Base-by-base conservation (phyloP, 2,113 vertebrate species). In the Equus quagga region DNA sequence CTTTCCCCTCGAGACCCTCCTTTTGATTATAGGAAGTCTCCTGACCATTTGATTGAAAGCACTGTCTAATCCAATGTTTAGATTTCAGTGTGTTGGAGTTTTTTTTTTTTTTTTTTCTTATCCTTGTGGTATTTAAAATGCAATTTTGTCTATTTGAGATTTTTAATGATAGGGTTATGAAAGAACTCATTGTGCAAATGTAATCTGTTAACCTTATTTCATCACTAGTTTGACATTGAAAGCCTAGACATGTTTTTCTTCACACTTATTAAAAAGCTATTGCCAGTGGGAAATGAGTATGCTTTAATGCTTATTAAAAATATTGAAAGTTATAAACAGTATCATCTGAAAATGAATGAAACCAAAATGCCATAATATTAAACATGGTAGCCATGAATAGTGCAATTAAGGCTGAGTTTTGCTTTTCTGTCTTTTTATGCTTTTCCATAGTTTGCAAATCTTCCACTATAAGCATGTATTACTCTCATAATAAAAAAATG, bases 191-290 rank as follows among this genome's bases (percentile, higher is more conserved):
- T 90, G 23, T 86, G 36, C 46, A 83, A 89, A 86, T 87, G 62
- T 94, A 79, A 86, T 85, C 54, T 65, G 62, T 86, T 94, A 83
- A 72, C 46, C 49, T 62, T 81, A 67, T 92, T 78, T 95, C 80
- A 86, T 76, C 67, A 79, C 26, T 87, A 91, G 46, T 93, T 94
- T 75, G 24, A 69, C 91, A 88, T 7, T 64, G 58, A 80, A 93
- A 98, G 81, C 49, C 76, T 84, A 89, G 49, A 88, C 65, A 73
- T 80, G 58, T 69, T 91, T 96, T 84, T 46, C 54, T 96, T 93
- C 94, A 93, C 81, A 75, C 58, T 91, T 84, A 93, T 75, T 84
- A 88, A 90, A 82, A 83, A 96, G 75, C 26, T 79, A 87, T 58
- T 94, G 46, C 79, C 58, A 89, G n/a, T 83, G 54, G 49, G 58